A percentile compares a stretch with the other conserved stretches of the same genome.
phyloP scores from a whole-genome alignment of 2,113 vertebrate species.

The Herpetotheres cachinnans region DNA sequence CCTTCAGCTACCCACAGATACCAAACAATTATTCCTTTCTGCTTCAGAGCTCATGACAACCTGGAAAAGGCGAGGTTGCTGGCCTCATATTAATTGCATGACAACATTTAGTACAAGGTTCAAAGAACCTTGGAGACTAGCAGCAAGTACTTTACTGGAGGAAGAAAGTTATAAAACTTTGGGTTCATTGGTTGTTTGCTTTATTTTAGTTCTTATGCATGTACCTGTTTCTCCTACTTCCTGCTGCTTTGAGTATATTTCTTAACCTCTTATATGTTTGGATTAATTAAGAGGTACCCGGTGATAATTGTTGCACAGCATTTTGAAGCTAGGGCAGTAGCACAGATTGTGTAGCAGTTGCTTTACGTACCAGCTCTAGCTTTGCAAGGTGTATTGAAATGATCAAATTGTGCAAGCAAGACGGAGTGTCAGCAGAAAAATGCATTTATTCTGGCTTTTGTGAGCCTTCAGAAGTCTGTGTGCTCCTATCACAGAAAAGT shows the following conservation, averaged over 20 bases:
- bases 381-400: not conserved
- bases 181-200: not conserved
- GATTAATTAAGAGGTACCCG: not conserved
- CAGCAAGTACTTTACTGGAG: not conserved
- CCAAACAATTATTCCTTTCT: not conserved
- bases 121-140: not conserved
- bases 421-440: not conserved
- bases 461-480: not conserved
- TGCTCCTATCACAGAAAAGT: not conserved
- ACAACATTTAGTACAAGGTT: not conserved
- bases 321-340: not conserved
- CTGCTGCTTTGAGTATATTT: not conserved
- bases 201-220: not conserved
- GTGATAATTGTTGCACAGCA: not conserved
- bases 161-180: conserved; percentile 2
- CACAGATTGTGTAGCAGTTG: not conserved
- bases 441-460: not conserved
- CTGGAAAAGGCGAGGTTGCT: not conserved
- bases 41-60: not conserved
- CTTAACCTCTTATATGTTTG: not conserved
- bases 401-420: not conserved
- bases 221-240: not conserved
- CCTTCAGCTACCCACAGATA: conserved; percentile 5
- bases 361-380: not conserved
- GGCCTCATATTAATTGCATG: not conserved